Percentiles rank a stretch among this genome's conserved stretches.
These are phyloP conservation scores for Heliconius himera DNA, from an alignment of 1,140 invertebrate species.

Conservation along the genomic window DNA sequence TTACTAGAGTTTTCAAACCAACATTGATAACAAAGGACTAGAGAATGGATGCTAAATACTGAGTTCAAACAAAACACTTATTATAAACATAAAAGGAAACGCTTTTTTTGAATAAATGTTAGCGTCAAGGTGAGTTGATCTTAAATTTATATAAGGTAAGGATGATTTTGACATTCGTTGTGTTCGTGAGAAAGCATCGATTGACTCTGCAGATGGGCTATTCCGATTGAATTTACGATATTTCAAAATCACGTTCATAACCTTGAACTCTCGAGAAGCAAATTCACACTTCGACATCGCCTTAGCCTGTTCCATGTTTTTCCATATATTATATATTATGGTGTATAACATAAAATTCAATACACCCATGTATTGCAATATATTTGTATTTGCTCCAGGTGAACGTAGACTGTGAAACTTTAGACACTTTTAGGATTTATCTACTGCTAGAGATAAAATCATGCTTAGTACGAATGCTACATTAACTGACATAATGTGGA, in stretches of 20 bases:
- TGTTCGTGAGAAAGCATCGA: conserved; percentile 71
- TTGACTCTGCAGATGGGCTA: conserved; percentile 59
- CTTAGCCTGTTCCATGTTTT: conserved; percentile 20
- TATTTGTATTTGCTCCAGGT: background rate
- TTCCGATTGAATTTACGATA: conserved; percentile 75
- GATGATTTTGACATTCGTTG: conserved; percentile 32
- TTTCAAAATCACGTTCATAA: conserved; percentile 76
- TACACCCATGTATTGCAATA: background rate
- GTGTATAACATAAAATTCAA: background rate
- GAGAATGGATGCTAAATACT: conserved; percentile 67
- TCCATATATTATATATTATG: conserved; percentile 12
- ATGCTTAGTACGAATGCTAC: background rate
- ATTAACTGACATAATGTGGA: conserved; percentile 5
- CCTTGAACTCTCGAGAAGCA: conserved; percentile 68
- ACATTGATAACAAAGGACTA: conserved; percentile 73
- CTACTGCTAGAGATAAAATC: background rate
- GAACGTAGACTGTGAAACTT: background rate
- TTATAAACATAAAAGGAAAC: conserved; percentile 57
- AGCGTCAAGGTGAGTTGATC: conserved; percentile 35
- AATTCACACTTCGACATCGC: conserved; percentile 58
- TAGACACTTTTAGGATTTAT: background rate
- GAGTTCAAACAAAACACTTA: conserved; percentile 65
- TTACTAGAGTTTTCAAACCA: conserved; percentile 46
- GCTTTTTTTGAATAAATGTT: conserved; percentile 43
- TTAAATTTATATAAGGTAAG: conserved; percentile 32